These are phyloP conservation scores for Morone saxatilis DNA, from an alignment of 2,113 vertebrate genomes.

Conservation along the genomic window DNA sequence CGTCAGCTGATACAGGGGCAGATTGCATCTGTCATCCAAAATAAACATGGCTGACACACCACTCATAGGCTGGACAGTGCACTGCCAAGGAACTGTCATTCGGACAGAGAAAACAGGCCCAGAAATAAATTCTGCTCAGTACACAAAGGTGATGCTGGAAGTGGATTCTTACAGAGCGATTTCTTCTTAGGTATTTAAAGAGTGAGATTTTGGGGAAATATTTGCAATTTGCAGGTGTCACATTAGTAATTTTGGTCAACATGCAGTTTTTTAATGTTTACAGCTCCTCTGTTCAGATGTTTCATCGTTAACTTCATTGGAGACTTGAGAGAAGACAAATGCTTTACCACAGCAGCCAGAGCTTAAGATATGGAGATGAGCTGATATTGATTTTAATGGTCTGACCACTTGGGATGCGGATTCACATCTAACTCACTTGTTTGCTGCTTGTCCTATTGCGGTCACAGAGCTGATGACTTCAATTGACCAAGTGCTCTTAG, in stretches of 20 bases:
- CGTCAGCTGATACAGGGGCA: constrained; percentile 65
- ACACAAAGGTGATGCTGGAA: constrained; percentile 37
- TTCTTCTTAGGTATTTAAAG: neutral
- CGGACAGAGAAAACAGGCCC: constrained; percentile 39
- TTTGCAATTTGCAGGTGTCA: constrained; percentile 20
- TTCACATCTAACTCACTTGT: constrained; percentile 59
- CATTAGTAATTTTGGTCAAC: constrained; percentile 1
- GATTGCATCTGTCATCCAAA: constrained; percentile 77
- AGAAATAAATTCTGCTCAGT: constrained; percentile 42
- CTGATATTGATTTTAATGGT: constrained; percentile 66
- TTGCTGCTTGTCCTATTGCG: constrained; percentile 18
- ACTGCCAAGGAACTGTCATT: constrained; percentile 61
- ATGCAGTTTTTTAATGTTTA: constrained; percentile 19
- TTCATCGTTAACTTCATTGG: constrained; percentile 13
- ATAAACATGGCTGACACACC: constrained; percentile 72
- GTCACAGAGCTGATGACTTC: constrained; percentile 30
- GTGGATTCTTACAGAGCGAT: constrained; percentile 6
- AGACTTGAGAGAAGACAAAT: constrained; percentile 30
- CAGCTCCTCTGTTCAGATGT: neutral
- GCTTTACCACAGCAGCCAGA: constrained; percentile 7
- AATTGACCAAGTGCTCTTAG: constrained; percentile 32
- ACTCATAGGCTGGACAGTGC: constrained; percentile 44
- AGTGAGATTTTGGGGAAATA: neutral
- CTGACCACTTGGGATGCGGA: constrained; percentile 62
- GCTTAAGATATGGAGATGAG: constrained; percentile 68